Evolutionary conservation across 2,888 invertebrate genomes (phyloP).

Genomic region (Actias luna): DNA sequence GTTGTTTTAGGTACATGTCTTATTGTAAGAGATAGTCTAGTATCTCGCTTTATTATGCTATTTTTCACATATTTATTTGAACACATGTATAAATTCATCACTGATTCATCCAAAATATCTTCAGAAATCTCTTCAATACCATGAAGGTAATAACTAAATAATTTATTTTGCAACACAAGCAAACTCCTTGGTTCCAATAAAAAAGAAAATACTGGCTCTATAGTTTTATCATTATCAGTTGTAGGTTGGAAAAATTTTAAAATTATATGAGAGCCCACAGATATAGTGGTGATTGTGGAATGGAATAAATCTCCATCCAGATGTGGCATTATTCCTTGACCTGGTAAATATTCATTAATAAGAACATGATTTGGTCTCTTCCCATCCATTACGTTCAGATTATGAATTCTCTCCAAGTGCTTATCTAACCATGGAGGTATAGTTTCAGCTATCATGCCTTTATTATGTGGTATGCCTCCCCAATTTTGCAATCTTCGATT

Average conservation of each 20-base stretch:
- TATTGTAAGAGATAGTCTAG: constrained; percentile 94
- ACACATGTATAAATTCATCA: constrained; percentile 86
- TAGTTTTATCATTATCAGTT: constrained; percentile 51
- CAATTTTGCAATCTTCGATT: constrained; percentile 98
- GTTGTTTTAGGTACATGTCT: constrained; percentile 95
- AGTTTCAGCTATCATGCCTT: constrained; percentile 95
- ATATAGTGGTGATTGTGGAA: constrained; percentile 96
- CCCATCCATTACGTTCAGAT: constrained; percentile 85
- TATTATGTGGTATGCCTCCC: constrained; percentile 96
- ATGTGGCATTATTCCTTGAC: constrained; percentile 99
- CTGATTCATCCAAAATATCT: constrained; percentile 83
- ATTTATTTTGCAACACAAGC: constrained; percentile 89
- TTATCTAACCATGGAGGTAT: constrained; percentile 92
- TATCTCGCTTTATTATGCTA: constrained; percentile 82
- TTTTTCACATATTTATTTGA: constrained; percentile 78
- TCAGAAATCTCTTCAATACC: constrained; percentile 87
- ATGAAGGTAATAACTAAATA: constrained; percentile 93
- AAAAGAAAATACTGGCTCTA: constrained; percentile 84
- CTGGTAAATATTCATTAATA: constrained; percentile 95
- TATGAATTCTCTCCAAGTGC: constrained; percentile 86
- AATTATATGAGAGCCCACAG: constrained; percentile 94
- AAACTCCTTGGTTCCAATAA: constrained; percentile 94
- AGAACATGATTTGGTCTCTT: constrained; percentile 95
- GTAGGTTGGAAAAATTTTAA: constrained; percentile 88
- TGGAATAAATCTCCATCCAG: constrained; percentile 97